Conservation (phyloP, 2,113 vertebrate species). For the Microtus richardsoni region DNA sequence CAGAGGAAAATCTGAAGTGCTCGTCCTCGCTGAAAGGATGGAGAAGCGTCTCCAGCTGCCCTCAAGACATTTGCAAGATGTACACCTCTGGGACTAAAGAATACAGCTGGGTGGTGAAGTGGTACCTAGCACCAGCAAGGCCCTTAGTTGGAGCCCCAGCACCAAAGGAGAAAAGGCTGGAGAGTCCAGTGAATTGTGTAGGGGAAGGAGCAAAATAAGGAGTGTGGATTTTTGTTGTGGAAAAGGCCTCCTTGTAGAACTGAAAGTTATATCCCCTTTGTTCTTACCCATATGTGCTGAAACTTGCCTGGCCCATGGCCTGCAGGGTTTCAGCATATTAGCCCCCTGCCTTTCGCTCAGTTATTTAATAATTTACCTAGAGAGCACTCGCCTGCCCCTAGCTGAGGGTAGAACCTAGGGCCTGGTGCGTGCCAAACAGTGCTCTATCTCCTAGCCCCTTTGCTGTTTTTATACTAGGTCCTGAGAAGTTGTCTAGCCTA, state of each 20-base stretch:
- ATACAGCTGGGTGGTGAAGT: not conserved
- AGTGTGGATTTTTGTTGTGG: not conserved
- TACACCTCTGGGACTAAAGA: not conserved
- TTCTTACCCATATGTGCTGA: constrained; percentile 24
- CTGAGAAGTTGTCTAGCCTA: not conserved
- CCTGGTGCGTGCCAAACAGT: no score
- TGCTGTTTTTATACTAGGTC: not conserved
- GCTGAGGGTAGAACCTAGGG: not conserved
- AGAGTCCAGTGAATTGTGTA: not conserved
- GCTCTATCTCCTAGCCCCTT: not conserved
- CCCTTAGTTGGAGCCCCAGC: not conserved
- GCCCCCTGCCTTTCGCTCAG: not conserved
- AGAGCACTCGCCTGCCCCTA: not conserved
- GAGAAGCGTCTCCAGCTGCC: not conserved
- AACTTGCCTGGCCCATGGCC: not conserved
- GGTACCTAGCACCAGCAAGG: not conserved
- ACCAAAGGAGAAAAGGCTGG: not conserved
- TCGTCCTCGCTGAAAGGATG: not conserved
- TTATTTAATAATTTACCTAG: not conserved
- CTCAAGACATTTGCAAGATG: not conserved
- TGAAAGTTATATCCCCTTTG: not conserved
- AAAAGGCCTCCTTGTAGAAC: not conserved
- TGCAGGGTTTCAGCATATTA: not conserved
- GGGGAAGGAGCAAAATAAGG: not conserved
- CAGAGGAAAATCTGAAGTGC: constrained; percentile 4